Conservation (phyloP, 2,888 invertebrate genomes). For the Sicus ferrugineus region DNA sequence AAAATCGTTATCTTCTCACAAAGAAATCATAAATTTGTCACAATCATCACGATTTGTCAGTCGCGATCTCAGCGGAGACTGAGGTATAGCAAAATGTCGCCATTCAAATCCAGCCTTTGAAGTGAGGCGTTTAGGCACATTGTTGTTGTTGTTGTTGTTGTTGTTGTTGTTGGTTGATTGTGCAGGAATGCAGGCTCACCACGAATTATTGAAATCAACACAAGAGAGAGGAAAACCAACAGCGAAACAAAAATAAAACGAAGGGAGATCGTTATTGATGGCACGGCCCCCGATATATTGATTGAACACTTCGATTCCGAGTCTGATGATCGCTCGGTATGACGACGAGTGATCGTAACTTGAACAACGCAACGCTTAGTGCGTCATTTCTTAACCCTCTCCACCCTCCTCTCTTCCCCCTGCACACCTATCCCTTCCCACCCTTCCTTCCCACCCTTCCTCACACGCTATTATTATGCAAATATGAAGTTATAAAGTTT, state of each 20-base stretch:
- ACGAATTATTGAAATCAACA: background rate
- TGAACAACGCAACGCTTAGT: no score
- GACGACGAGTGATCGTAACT: no score
- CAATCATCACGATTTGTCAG: constrained; percentile 35
- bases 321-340: constrained; percentile 14
- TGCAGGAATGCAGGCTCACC: background rate
- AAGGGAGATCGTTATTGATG: background rate
- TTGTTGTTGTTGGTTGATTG: constrained; percentile 13
- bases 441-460: constrained; percentile 38
- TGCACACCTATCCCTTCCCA: background rate
- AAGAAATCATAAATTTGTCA: constrained; percentile 39
- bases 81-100: no score
- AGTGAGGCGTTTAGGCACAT: constrained; percentile 36
- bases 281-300: constrained; percentile 34
- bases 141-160: constrained; percentile 31
- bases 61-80: background rate
- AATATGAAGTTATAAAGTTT: constrained; percentile 57
- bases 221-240: no score
- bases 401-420: background rate
- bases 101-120: background rate
- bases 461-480: constrained; percentile 57
- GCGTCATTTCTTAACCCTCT: no score
- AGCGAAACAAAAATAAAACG: background rate
- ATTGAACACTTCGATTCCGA: constrained; percentile 49
- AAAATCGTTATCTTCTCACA: constrained; percentile 12